Conservation (phyloP, 2,113 vertebrate species). For the Pardalotus punctatus region DNA sequence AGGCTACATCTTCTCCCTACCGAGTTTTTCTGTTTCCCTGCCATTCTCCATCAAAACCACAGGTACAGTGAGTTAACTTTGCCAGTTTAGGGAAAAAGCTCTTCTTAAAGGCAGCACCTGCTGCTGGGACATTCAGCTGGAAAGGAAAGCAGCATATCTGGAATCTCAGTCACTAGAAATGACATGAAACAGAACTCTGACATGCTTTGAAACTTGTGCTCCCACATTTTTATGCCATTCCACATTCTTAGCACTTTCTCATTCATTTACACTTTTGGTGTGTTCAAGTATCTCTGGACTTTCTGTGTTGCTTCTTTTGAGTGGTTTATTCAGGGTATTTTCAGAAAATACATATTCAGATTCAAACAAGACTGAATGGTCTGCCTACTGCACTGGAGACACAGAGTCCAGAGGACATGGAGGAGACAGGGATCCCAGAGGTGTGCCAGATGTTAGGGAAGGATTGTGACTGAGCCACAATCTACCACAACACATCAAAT, state of each 20-base stretch:
- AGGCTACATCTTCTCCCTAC: rapidly evolving
- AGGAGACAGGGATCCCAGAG: background rate
- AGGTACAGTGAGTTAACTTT: background rate
- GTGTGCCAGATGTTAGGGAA: too few relatives aligned
- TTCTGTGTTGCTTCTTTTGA: background rate
- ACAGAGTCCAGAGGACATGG: background rate
- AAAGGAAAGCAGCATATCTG: background rate
- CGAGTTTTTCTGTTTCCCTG: background rate
- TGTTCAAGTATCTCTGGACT: background rate
- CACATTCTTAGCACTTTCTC: background rate
- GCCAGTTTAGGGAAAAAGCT: background rate
- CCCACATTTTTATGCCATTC: background rate
- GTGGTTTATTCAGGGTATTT: background rate
- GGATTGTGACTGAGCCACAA: rapidly evolving
- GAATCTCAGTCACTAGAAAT: rapidly evolving
- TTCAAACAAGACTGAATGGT: rapidly evolving
- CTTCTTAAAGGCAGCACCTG: background rate
- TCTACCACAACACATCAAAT: rapidly evolving
- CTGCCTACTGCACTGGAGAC: rapidly evolving
- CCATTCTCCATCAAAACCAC: background rate
- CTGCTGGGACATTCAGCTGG: background rate
- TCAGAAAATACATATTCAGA: rapidly evolving
- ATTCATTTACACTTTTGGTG: rapidly evolving
- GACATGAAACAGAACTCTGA: background rate
- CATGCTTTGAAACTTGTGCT: background rate